Evolutionary conservation across 2,797 vertebrate genomes (phyloP).

Genomic region (Meda fulgida): DNA sequence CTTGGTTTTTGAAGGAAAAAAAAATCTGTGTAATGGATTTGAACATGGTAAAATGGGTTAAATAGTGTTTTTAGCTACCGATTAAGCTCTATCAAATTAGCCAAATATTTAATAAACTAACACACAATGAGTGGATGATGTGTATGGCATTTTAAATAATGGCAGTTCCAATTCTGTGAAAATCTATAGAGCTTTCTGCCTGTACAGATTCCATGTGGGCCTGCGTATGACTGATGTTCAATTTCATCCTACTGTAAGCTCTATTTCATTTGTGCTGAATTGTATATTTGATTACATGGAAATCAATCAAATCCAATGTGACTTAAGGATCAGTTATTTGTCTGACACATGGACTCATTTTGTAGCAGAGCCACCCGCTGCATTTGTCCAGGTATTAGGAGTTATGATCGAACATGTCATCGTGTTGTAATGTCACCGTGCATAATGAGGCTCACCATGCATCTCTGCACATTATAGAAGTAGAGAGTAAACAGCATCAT

Average conservation of each 20-base stretch:
- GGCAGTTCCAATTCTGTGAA: neutral
- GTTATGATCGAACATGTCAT: conserved; percentile 47
- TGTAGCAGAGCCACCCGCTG: conserved; percentile 23
- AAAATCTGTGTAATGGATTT: conserved; percentile 70
- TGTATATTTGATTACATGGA: conserved; percentile 54
- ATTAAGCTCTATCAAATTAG: neutral
- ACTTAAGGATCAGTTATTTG: conserved; percentile 45
- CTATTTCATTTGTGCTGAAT: conserved; percentile 48
- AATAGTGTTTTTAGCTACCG: neutral
- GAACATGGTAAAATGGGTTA: conserved; percentile 69
- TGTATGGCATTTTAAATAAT: conserved; percentile 13
- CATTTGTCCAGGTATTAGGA: conserved; percentile 44
- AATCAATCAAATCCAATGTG: conserved; percentile 50
- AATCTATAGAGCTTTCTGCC: conserved; percentile 11
- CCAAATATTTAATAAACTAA: conserved; percentile 19
- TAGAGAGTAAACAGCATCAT: conserved; percentile 38
- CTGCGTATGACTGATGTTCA: conserved; percentile 40
- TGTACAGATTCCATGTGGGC: conserved; percentile 18
- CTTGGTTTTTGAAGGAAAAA: conserved; percentile 69
- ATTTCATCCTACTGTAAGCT: conserved; percentile 36
- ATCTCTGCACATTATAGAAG: conserved; percentile 17
- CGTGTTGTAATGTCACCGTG: conserved; percentile 43
- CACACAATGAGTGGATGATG: neutral
- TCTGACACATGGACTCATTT: conserved; percentile 48
- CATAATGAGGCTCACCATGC: conserved; percentile 33